phyloP scores from a whole-genome alignment of 2,113 vertebrate species.

The Neogobius melanostomus region DNA sequence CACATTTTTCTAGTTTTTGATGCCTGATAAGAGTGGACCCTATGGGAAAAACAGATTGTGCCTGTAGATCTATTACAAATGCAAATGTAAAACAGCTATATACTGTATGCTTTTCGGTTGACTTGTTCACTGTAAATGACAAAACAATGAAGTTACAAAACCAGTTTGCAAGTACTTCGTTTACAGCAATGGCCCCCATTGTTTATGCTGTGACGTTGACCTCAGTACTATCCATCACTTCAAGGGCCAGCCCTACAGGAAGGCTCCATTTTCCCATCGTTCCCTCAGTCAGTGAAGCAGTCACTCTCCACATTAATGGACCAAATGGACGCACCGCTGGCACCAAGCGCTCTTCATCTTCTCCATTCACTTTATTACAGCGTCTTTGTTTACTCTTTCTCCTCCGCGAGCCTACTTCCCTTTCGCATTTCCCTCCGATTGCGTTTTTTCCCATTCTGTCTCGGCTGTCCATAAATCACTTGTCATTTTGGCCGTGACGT shows the following conservation, averaged over 20 bases:
- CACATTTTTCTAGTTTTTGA: neutral
- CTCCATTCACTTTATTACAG: constrained; percentile 33
- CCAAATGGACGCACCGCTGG: constrained; percentile 63
- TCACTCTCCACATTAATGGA: constrained; percentile 69
- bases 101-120: neutral
- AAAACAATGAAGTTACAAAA: neutral
- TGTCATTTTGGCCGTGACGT: constrained; percentile 43
- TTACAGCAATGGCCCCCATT: constrained; percentile 45
- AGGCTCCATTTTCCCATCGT: constrained; percentile 67
- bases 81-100: neutral
- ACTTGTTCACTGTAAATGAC: neutral
- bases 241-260: constrained; percentile 54
- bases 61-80: too few relatives aligned
- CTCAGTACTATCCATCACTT: constrained; percentile 69
- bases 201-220: constrained; percentile 62
- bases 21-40: too few relatives aligned
- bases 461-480: constrained; percentile 51
- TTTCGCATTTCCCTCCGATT: constrained; percentile 18
- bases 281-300: constrained; percentile 61
- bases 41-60: too few relatives aligned
- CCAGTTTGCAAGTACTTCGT: constrained; percentile 8
- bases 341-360: constrained; percentile 44
- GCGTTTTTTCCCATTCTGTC: constrained; percentile 24
- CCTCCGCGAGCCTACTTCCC: constrained; percentile 13
- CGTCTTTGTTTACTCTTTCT: constrained; percentile 48